Evolutionary conservation across 2,113 vertebrate species (phyloP).

Genomic region (Gadus chalcogrammus): DNA sequence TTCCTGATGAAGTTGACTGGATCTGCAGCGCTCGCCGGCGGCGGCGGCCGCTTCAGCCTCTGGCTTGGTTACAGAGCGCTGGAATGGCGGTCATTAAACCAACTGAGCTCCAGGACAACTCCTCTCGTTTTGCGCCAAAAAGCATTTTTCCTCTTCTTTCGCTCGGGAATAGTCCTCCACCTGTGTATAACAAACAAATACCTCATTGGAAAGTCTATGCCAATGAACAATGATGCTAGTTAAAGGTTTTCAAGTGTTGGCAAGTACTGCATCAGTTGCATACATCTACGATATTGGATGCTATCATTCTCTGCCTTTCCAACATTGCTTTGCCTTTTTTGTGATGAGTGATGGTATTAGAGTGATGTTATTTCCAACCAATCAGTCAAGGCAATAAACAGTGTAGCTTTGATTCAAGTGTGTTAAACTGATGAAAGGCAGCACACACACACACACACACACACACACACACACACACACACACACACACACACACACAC

Average conservation of each 20-base stretch:
- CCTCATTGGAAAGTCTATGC: constrained; percentile 43
- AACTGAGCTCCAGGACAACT: constrained; percentile 39
- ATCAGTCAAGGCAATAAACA: constrained; percentile 5
- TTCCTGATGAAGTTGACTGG: background rate
- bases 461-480: too few species aligned
- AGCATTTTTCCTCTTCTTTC: constrained; percentile 41
- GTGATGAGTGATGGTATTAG: constrained; percentile 27
- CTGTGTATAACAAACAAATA: constrained; percentile 39
- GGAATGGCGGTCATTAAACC: background rate
- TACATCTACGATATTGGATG: constrained; percentile 36
- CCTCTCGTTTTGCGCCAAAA: constrained; percentile 32
- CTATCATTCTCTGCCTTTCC: constrained; percentile 31
- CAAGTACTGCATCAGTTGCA: constrained; percentile 49
- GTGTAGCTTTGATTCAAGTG: background rate
- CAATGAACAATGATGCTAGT: constrained; percentile 26
- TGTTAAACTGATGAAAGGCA: background rate
- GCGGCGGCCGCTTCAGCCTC: constrained; percentile 27
- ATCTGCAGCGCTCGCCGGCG: constrained; percentile 26
- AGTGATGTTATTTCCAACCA: constrained; percentile 26
- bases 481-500: too few species aligned
- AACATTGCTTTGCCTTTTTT: constrained; percentile 4
- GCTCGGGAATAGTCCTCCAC: constrained; percentile 46
- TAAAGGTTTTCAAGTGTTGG: constrained; percentile 39
- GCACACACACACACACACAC: too few species aligned
- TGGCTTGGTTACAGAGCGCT: constrained; percentile 23